Evolutionary conservation across 2,797 vertebrate genomes (phyloP), one percentile per base, ranked within the genome.

Genomic region (Jordanella pulchra): DNA sequence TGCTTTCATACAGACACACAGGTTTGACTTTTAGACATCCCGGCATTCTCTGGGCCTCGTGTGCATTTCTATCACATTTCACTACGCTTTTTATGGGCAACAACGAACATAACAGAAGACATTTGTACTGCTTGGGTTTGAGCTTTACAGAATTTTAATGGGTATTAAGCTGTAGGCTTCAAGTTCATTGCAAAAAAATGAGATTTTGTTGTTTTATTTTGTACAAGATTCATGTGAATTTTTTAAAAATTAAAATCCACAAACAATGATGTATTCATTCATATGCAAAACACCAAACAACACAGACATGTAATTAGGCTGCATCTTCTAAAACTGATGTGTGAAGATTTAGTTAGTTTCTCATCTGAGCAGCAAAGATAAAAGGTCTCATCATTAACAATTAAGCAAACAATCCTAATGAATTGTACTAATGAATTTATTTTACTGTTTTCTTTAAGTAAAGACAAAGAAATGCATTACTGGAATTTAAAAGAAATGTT

Each of bases 131-230:
- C 69, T 72, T 50, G 35, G 73, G 60, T 78, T 73, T 73, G 39
- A 30, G 45, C 73, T 80, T 77, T 18, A 80, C 65, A 70, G 50
- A 12, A 42, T 81, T 87, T 75, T 75, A 84, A 72, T 71, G 63
- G 68, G 47, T 56, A 35, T 71, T 69, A 78, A 47, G 39, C 44
- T 56, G 66, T 27, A 21, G 10, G 35, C 75, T 71, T 44, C 25
- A 15, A 39, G 23, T 61, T 64, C 35, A 83, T 82, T 76, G 7
- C 51, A 7, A 58, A 51, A 64, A 65, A 69, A 35, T 0, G 35
- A 39, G 1, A 39, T 39, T 5, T 39, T 39, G 5, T 35, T 45
- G 55, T 69, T 11, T 21, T 4, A 32, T 53, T 78, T 71, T 65
- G 9, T 75, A 72, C 27, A 45, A 14, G 21, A 69, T 5, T 14